Percentiles rank a stretch among this genome's conserved stretches.
phyloP scores from a whole-genome alignment of 1,140 invertebrate species.

The Drosophila littoralis region DNA sequence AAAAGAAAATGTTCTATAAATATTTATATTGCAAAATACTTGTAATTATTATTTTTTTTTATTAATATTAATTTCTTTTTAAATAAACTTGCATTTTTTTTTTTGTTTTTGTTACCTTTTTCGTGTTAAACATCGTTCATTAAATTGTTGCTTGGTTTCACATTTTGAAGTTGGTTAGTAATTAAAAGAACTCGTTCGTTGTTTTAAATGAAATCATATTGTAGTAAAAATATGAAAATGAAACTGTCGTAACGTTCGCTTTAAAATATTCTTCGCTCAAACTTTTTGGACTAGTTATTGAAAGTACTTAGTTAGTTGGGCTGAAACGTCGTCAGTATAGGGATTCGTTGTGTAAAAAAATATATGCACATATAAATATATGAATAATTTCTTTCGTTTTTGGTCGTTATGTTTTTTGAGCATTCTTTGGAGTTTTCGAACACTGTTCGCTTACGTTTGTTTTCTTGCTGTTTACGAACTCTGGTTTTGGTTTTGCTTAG shows the following conservation, averaged over 20 bases:
- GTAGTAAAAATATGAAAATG: slow-evolving; percentile 28
- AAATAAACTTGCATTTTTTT: slow-evolving; percentile 62
- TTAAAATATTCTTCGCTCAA: slow-evolving; percentile 72
- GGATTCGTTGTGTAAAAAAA: slow-evolving; percentile 59
- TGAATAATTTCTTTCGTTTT: slow-evolving; percentile 37
- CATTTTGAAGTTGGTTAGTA: slow-evolving; percentile 76
- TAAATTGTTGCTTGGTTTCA: slow-evolving; percentile 57
- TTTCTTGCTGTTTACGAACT: slow-evolving; percentile 63
- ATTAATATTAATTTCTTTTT: slow-evolving; percentile 57
- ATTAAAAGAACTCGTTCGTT: slow-evolving; percentile 71
- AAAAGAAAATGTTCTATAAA: slow-evolving; percentile 78
- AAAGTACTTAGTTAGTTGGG: slow-evolving; percentile 53
- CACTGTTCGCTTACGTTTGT: slow-evolving; percentile 72
- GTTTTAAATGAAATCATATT: slow-evolving; percentile 23
- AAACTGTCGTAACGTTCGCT: slow-evolving; percentile 53
- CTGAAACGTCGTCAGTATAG: slow-evolving; percentile 66
- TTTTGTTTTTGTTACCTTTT: slow-evolving; percentile 36
- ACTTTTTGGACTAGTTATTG: slow-evolving; percentile 76
- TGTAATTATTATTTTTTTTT: slow-evolving; percentile 68
- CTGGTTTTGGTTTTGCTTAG: slow-evolving; percentile 74
- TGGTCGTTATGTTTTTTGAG: slow-evolving; percentile 63
- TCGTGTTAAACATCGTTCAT: slow-evolving; percentile 67
- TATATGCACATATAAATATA: slow-evolving; percentile 30
- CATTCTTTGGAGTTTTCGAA: slow-evolving; percentile 78
- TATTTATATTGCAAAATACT: slow-evolving; percentile 81